phyloP scores from a whole-genome alignment of 2,888 invertebrate genomes.

The Eulithis testata region DNA sequence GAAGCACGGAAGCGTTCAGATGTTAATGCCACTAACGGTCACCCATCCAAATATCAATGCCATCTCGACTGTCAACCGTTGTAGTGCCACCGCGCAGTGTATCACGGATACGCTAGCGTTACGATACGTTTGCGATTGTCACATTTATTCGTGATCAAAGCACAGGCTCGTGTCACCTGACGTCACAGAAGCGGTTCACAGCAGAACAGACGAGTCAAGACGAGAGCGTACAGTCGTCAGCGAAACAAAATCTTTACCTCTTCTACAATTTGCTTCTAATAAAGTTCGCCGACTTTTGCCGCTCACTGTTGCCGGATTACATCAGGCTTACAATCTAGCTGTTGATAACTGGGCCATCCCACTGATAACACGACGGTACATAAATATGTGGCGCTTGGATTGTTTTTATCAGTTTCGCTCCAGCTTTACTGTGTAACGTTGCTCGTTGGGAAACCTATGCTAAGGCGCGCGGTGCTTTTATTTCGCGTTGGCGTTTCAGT shows the following conservation, averaged over 20 bases:
- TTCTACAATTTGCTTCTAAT: neutral
- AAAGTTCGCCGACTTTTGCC: constrained; percentile 37
- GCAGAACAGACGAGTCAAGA: constrained; percentile 48
- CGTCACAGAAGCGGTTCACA: constrained; percentile 62
- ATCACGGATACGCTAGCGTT: no score
- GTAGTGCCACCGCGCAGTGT: no score
- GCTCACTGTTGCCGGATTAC: constrained; percentile 44
- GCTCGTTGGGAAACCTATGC: constrained; percentile 23
- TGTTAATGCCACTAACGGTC: no score
- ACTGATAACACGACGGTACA: constrained; percentile 63
- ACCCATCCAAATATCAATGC: no score
- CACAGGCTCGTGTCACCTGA: constrained; percentile 24
- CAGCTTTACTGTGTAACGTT: constrained; percentile 40
- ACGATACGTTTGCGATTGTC: no score
- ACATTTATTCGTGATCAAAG: no score
- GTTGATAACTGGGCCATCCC: constrained; percentile 62
- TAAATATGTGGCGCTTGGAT: constrained; percentile 59
- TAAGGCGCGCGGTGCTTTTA: constrained; percentile 40
- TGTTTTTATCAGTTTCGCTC: constrained; percentile 63
- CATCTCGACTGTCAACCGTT: no score
- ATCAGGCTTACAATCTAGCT: constrained; percentile 41
- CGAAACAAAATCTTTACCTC: neutral
- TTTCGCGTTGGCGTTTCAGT: constrained; percentile 45
- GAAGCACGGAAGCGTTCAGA: no score
- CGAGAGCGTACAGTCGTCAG: constrained; percentile 25